Conservation (phyloP, 2,888 invertebrate species). For the Ichneumoninae sp. region DNA sequence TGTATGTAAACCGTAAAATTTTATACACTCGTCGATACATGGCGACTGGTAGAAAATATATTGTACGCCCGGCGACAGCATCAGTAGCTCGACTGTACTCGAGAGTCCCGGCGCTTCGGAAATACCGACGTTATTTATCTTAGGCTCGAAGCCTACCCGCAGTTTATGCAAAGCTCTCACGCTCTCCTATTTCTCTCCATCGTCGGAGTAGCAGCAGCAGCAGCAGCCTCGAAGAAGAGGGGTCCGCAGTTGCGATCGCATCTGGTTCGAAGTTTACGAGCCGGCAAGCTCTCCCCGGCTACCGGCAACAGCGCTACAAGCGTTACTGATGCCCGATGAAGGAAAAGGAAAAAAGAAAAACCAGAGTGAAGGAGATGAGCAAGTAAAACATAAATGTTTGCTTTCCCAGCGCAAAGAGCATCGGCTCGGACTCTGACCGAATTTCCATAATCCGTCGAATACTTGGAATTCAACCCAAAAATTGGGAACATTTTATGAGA, state of each 20-base stretch:
- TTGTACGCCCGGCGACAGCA: neutral
- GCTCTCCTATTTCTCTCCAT: conserved; percentile 25
- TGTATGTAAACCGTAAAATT: neutral
- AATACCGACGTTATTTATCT: conserved; percentile 64
- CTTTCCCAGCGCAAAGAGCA: conserved; percentile 7
- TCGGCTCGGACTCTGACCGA: neutral
- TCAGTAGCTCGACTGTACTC: conserved; percentile 6
- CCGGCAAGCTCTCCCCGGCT: conserved; percentile 36
- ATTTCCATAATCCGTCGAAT: neutral
- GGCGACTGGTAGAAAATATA: neutral
- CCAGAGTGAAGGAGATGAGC: neutral
- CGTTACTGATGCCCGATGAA: neutral
- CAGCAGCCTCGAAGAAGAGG: conserved; percentile 43
- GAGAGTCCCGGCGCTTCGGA: conserved; percentile 16
- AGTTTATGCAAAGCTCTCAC: conserved; percentile 63
- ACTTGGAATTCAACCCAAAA: neutral
- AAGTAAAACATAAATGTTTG: conserved; percentile 8
- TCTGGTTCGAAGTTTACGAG: conserved; percentile 68
- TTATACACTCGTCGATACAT: neutral
- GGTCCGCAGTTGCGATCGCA: conserved; percentile 62
- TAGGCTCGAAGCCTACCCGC: conserved; percentile 33
- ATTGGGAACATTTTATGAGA: neutral
- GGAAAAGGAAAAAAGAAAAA: neutral
- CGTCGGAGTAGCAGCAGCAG: conserved; percentile 1
- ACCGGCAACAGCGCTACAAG: neutral